A percentile compares a stretch with the other conserved stretches of the same genome.
Evolutionary conservation across 64 coral and sea anemone species (phyloP).

Genomic region (Dendronephthya gigantea): DNA sequence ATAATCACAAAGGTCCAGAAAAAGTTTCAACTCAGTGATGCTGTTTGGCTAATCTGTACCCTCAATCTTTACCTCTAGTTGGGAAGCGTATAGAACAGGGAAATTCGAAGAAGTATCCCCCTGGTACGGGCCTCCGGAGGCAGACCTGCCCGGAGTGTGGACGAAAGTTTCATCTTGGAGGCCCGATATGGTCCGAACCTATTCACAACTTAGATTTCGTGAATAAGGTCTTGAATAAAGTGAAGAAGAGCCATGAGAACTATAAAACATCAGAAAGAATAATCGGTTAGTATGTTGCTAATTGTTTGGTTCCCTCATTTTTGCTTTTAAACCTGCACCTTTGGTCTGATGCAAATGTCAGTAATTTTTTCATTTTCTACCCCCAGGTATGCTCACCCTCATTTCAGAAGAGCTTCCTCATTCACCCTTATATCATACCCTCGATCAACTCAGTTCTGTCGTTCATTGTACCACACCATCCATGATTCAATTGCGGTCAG

Average conservation of each 20-base stretch:
- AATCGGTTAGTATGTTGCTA: conserved; percentile 47
- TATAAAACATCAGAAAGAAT: conserved; percentile 88
- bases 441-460: conserved; percentile 61
- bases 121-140: conserved; percentile 70
- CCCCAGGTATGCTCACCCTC: conserved; percentile 66
- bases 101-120: conserved; percentile 71
- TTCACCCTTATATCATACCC: conserved; percentile 58
- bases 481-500: conserved; percentile 77
- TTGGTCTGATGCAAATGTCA: too few relatives aligned
- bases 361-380: too few relatives aligned
- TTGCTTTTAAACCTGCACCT: too few relatives aligned
- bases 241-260: conserved; percentile 37
- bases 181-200: conserved; percentile 75
- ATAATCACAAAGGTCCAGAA: too few relatives aligned
- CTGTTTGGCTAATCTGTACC: background rate
- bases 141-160: conserved; percentile 66
- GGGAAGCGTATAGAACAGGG: conserved; percentile 84
- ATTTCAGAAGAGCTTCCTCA: conserved; percentile 65
- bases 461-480: conserved; percentile 93
- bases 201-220: conserved; percentile 71
- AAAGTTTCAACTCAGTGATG: background rate
- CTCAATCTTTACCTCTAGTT: conserved; percentile 38
- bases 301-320: too few relatives aligned
- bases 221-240: conserved; percentile 33
- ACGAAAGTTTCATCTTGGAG: conserved; percentile 69